Evolutionary conservation across 2,113 vertebrate species (phyloP).

Genomic region (Tetraodon nigroviridis): DNA sequence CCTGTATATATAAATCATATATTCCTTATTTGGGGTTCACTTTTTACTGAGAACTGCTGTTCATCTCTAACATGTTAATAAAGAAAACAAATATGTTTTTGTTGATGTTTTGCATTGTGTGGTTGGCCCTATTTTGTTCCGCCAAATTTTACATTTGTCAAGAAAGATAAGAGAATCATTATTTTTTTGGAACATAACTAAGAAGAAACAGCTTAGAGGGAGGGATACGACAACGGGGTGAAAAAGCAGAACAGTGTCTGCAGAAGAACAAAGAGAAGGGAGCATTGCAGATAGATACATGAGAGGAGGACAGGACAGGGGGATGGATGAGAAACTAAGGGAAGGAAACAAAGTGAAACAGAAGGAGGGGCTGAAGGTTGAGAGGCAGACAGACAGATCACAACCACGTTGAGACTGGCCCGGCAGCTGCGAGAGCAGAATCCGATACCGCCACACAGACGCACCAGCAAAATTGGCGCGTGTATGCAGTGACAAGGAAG

Average conservation of each 20-base stretch:
- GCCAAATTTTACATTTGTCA: background rate
- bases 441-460: constrained; percentile 70
- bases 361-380: constrained; percentile 69
- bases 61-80: background rate
- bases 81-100: background rate
- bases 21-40: no score
- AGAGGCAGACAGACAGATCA: constrained; percentile 70
- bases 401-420: constrained; percentile 56
- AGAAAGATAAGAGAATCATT: background rate
- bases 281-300: constrained; percentile 21
- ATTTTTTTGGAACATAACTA: background rate
- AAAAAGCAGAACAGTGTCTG: constrained; percentile 14
- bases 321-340: constrained; percentile 24
- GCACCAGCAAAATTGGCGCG: constrained; percentile 38
- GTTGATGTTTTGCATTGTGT: background rate
- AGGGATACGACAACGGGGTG: constrained; percentile 16
- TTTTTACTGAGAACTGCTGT: background rate
- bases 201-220: constrained; percentile 18
- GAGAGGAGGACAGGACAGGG: constrained; percentile 2
- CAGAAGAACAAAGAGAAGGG: background rate
- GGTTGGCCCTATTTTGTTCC: background rate
- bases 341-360: constrained; percentile 48
- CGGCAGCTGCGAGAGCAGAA: constrained; percentile 75
- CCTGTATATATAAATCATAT: no score
- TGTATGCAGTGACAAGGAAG: background rate